Base-by-base conservation (phyloP, 1,140 invertebrate species). In the Caenorhabditis inopinata region DNA sequence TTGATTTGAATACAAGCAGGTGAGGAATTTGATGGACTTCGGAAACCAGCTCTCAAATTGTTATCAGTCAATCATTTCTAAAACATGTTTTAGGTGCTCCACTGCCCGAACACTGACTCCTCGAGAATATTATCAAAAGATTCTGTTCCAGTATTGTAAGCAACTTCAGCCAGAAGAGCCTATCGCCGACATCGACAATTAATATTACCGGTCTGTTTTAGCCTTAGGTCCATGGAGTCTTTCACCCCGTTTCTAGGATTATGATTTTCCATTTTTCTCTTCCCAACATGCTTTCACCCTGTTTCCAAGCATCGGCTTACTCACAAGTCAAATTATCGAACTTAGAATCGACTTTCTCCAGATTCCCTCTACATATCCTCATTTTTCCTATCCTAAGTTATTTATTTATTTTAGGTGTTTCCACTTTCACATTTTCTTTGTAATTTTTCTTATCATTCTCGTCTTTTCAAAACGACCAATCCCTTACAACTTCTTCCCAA, bases 61-160 rank as follows among this genome's bases (percentile, higher is more conserved):
- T n/a, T n/a, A n/a, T n/a, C n/a, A n/a, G n/a, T n/a, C n/a, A n/a
- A n/a, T n/a, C n/a, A n/a, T n/a, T n/a, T n/a, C n/a, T n/a, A n/a
- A n/a, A n/a, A n/a, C n/a, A n/a, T n/a, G n/a, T n/a, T 77, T 68
- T 53, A 81, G 85, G 53, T 87, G 86, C 48, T 85, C 85, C 2
- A 88, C 86, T 11, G 87, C 87, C 9, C 79, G 86, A 45, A 87
- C 86, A 23, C 78, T 88, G 23, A 88, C 87, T n/a, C 87, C 87
- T 38, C 84, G 87, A 14, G 87, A 88, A 80, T 88, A 88, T 75
- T 87, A 88, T 74, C 86, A 87, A 58, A 78, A 84, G 77, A 86
- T 88, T 21, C 79, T 88, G 32, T 76, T 87, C 18, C 87, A 81
- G 23, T 81, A 81, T 23, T 81, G 80, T 42, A 81, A 81, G 35